Evolutionary conservation across 2,113 vertebrate genomes (phyloP).

Genomic region (Campylomormyrus numenius): DNA sequence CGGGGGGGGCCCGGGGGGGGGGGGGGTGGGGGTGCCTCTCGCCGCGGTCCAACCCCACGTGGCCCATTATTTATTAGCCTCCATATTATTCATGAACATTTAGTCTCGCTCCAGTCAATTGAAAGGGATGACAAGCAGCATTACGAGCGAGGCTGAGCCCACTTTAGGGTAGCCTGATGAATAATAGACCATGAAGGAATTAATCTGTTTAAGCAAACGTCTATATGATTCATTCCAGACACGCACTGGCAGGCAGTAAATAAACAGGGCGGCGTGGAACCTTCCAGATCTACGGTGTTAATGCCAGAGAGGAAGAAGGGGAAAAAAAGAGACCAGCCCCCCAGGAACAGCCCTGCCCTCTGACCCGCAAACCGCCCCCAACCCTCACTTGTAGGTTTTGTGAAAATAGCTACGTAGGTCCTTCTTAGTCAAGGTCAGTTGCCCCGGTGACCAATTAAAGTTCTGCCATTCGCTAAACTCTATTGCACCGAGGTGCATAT

Average conservation of each 20-base stretch:
- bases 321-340: background rate
- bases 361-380: background rate
- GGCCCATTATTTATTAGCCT: constrained; percentile 22
- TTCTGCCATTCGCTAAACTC: background rate
- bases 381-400: background rate
- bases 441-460: background rate
- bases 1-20: too few species aligned
- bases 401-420: background rate
- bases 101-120: constrained; percentile 21
- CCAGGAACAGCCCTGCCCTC: background rate
- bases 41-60: background rate
- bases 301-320: background rate
- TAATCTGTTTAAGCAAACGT: constrained; percentile 24
- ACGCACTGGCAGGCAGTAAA: background rate
- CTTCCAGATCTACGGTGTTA: background rate
- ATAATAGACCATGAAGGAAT: constrained; percentile 22
- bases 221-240: constrained; percentile 20
- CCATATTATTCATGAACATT: constrained; percentile 23
- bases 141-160: constrained; percentile 14
- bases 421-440: background rate
- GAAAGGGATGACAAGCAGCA: constrained; percentile 22
- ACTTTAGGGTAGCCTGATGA: constrained; percentile 12
- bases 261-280: background rate
- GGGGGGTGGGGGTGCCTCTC: background rate
- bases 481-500: background rate